phyloP scores from a whole-genome alignment of 2,113 vertebrate genomes.

The Glaucomys volans region DNA sequence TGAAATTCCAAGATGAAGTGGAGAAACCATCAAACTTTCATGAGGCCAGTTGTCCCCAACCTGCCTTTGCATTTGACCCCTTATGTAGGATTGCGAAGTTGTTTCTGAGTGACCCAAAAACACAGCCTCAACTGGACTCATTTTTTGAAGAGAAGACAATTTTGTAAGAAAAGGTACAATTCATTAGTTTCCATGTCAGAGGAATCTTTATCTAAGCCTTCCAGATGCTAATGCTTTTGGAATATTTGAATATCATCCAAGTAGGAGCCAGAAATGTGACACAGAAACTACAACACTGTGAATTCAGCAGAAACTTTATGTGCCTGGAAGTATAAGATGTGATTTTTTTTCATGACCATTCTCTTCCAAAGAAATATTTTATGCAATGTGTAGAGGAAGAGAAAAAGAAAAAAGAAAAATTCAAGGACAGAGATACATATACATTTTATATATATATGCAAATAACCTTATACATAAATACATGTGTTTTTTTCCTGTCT shows the following conservation, averaged over 20 bases:
- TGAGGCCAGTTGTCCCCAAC: background rate
- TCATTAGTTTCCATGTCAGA: slow-evolving; percentile 70
- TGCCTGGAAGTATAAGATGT: background rate
- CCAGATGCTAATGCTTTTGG: slow-evolving; percentile 63
- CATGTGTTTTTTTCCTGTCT: background rate
- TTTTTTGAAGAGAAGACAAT: slow-evolving; percentile 51
- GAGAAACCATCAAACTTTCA: background rate
- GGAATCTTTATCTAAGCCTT: slow-evolving; percentile 67
- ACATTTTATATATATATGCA: background rate
- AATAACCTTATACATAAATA: background rate
- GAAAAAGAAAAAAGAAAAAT: background rate
- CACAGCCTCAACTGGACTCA: background rate
- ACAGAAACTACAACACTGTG: background rate
- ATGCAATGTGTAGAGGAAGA: background rate
- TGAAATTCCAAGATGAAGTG: background rate
- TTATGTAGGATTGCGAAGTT: background rate
- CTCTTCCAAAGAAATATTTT: slow-evolving; percentile 38
- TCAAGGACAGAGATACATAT: background rate
- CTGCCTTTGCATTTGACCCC: background rate
- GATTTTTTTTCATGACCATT: background rate
- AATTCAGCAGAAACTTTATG: slow-evolving; percentile 27
- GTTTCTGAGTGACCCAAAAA: slow-evolving; percentile 47
- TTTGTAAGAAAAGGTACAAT: slow-evolving; percentile 56
- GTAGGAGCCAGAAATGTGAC: slow-evolving; percentile 54
- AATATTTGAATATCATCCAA: slow-evolving; percentile 64